Evolutionary conservation across 2,113 vertebrate genomes (phyloP).

Genomic region (Halcyon senegalensis): DNA sequence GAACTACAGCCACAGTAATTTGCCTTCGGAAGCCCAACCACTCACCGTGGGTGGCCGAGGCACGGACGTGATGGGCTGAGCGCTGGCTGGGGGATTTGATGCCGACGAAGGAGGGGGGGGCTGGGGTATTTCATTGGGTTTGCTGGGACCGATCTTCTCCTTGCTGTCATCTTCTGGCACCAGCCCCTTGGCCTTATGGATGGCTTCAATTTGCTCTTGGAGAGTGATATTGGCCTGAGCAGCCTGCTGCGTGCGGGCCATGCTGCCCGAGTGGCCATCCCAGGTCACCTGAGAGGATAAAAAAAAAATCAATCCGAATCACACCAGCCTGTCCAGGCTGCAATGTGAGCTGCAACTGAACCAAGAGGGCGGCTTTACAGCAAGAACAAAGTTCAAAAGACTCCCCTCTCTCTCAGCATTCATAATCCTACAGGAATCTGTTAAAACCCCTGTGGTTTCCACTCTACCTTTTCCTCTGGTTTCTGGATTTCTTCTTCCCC

Average conservation of each 20-base stretch:
- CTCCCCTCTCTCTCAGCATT: neutral
- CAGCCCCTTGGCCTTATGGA: slow-evolving; percentile 98
- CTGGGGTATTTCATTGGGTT: slow-evolving; percentile 88
- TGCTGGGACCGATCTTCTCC: slow-evolving; percentile 98
- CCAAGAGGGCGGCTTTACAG: neutral
- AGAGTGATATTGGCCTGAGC: slow-evolving; percentile 99
- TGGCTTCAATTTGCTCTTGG: slow-evolving; percentile 98
- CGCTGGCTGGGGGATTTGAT: slow-evolving; percentile 81
- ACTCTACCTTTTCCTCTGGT: slow-evolving; percentile 93
- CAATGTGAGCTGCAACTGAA: neutral
- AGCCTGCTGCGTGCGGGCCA: slow-evolving; percentile 98
- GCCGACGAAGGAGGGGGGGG: slow-evolving; percentile 79
- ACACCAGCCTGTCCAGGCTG: neutral
- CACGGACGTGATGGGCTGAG: slow-evolving; percentile 77
- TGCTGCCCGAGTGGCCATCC: slow-evolving; percentile 98
- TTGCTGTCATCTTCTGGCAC: slow-evolving; percentile 96
- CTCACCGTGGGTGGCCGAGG: slow-evolving; percentile 81
- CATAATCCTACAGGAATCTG: no score
- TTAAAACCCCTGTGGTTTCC: neutral
- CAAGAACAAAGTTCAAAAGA: neutral
- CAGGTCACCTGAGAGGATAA: slow-evolving; percentile 87
- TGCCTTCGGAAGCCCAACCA: neutral
- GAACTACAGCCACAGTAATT: neutral
- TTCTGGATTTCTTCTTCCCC: slow-evolving; percentile 99
- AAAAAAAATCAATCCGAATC: neutral